Conservation (phyloP, 2,113 vertebrate species). For the Tragelaphus buxtoni region DNA sequence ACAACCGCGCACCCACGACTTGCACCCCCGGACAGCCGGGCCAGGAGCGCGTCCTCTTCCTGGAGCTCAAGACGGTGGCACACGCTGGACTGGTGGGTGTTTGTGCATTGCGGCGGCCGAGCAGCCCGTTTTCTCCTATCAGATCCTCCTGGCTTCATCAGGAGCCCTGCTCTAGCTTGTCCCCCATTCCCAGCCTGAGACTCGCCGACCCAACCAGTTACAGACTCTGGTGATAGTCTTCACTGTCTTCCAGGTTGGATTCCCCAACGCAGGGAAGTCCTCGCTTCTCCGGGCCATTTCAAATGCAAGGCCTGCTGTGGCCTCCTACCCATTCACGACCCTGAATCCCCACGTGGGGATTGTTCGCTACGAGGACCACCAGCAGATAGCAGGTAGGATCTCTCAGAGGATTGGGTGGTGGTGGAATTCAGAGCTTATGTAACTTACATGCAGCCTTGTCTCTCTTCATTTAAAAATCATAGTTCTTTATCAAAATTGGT, state of each 20-base stretch:
- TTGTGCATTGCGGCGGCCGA: neutral
- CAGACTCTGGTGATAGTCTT: neutral
- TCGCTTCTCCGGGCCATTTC: slow-evolving; percentile 92
- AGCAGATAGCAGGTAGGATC: slow-evolving; percentile 91
- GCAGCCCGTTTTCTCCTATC: rapidly evolving
- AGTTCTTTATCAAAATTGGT: neutral
- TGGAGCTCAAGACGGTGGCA: slow-evolving; percentile 95
- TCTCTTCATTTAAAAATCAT: neutral
- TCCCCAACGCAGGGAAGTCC: slow-evolving; percentile 97
- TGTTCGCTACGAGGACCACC: slow-evolving; percentile 89
- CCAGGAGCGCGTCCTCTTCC: slow-evolving; percentile 86
- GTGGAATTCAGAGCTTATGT: neutral
- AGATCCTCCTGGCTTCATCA: rapidly evolving
- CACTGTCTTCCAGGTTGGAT: slow-evolving; percentile 87
- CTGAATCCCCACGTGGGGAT: slow-evolving; percentile 94
- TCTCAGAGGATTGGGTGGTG: neutral
- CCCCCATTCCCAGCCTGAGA: neutral
- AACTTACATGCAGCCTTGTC: neutral
- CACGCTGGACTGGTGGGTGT: slow-evolving; percentile 92
- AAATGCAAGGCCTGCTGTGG: slow-evolving; percentile 91
- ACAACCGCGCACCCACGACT: slow-evolving; percentile 87
- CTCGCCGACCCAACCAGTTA: neutral
- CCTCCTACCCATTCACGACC: slow-evolving; percentile 96
- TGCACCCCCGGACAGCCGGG: slow-evolving; percentile 86
- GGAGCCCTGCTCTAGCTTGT: too few relatives aligned